Evolutionary conservation across 2,797 vertebrate species (phyloP), one percentile per base, ranked within the genome.

Genomic region (Oreonectes daqikongensis): DNA sequence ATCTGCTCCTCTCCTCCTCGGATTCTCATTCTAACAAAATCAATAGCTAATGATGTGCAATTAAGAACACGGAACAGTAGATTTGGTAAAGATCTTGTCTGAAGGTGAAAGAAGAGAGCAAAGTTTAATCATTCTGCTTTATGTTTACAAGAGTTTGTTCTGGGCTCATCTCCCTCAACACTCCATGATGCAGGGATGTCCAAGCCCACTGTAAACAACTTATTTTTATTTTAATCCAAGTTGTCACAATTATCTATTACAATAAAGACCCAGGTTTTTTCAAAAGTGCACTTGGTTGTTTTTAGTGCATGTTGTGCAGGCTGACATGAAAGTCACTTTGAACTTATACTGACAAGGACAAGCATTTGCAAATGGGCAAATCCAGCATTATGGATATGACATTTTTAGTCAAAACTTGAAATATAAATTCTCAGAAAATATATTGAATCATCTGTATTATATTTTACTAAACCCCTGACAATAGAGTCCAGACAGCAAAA

Each of bases 241-340:
- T 78, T n/a, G n/a, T 77, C 69, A 67, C 75, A 81, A 82, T 72
- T 77, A 66, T 81, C 77, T 35, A 82, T 83, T 83, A 80, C 72
- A 74, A 79, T 75, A 71, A n/a, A 75, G 69, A 77, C 71, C 55
- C 7, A 3, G 1, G 32, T 35, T 35, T 35, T 35, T 8, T 35
- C 32, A 40, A 10, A 40, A 40, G 38, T 40, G 38, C 38, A 2
- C 38, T 12, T 40, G 38, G 3, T 3, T 0, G 11, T 40, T 40
- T 40, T 12, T 12, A 2, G 9, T 40, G 11, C 11, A 11, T 40
- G 38, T 24, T 44, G 40, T 38, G 59, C 38, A 59, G 22, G 18
- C 63, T 57, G 14, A 57, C 17, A 28, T 17, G 26, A 20, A 2
- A 28, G 26, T 28, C 55, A 17, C 10, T 17, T 28, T 57, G 14